Base-by-base conservation (phyloP, 2,888 invertebrate species). In the Ennomos quercinarius region DNA sequence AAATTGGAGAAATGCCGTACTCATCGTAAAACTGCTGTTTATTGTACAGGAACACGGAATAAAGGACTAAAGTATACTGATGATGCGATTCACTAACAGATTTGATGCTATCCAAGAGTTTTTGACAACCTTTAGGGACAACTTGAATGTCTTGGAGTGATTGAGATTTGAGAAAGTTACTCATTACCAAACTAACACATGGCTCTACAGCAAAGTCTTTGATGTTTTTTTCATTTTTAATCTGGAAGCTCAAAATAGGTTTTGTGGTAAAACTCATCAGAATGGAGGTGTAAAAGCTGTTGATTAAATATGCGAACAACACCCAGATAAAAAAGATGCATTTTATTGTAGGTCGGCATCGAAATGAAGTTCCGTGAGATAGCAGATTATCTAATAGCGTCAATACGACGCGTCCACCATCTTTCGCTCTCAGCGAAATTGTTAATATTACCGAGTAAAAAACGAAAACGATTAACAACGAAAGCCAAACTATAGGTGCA, bases 261-360 rank as follows among this genome's bases (percentile, higher is more conserved):
- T 67, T 71, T 1, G 66, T 59, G 0, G 72, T 76, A 1, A 76
- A 42, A 58, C 79, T 80, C 35, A 73, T 62, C 9, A 81, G 49
- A 41, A 54, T 72, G 0, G 75, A 72, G 17, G 72, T 76, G 36
- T 76, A 77, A 10, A 71, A 74, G 35, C 64, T 58, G 56, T 76
- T 75, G 0, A 75, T 59, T 6, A 77, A 47, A 50, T 68, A 79
- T 0, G 81, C 73, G 49, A 81, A 86, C 71, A 77, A 71, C 6
- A 85, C 63, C 87, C 86, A 87, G 8, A 71, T 52, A 9, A 83
- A 70, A 2, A 84, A 57, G 1, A 80, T 57, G 3, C 60, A 68
- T 53, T 71, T 75, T 0, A 70, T 56, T 4, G 63, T 63, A 37
- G 52, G 62, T n/a, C 68, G 71, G 0, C 66, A 68, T 2, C 62